A percentile compares a stretch with the other conserved stretches of the same genome.
Conservation (phyloP, 2,888 invertebrate genomes). For the Metopia argyrocephala region DNA sequence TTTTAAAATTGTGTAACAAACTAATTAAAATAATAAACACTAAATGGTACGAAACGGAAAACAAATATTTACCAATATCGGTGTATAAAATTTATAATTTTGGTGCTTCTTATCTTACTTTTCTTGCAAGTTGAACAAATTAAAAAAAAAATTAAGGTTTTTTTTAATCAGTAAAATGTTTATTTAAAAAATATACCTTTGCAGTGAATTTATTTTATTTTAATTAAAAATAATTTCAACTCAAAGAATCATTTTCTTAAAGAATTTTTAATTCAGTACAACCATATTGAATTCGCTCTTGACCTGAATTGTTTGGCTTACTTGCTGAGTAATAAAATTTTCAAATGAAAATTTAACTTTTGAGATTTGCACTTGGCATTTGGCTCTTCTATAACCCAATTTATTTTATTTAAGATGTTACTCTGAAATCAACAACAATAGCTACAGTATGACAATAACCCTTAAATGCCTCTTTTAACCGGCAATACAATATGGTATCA, state of each 20-base stretch:
- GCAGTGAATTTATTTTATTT: no score
- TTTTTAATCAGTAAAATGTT: not conserved
- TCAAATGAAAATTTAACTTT: not conserved
- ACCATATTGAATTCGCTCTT: slow-evolving; percentile 2
- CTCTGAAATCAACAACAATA: slow-evolving; percentile 6
- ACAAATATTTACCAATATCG: no score
- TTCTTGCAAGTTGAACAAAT: no score
- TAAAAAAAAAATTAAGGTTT: no score
- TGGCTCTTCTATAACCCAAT: slow-evolving; percentile 57
- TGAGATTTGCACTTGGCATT: slow-evolving; percentile 53
- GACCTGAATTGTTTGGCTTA: not conserved
- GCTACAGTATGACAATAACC: slow-evolving; percentile 21
- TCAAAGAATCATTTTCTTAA: not conserved
- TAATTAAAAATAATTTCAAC: no score
- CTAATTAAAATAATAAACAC: no score
- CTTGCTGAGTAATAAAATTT: not conserved
- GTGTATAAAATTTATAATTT: no score
- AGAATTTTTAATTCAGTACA: not conserved
- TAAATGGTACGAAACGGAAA: no score
- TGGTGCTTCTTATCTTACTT: no score
- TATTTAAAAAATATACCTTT: not conserved
- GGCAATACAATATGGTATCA: slow-evolving; percentile 43
- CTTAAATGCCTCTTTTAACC: slow-evolving; percentile 38
- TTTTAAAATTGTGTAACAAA: not conserved
- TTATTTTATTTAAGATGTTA: slow-evolving; percentile 12